Base-by-base conservation (phyloP, 2,113 vertebrate species). In the Hipposideros armiger region DNA sequence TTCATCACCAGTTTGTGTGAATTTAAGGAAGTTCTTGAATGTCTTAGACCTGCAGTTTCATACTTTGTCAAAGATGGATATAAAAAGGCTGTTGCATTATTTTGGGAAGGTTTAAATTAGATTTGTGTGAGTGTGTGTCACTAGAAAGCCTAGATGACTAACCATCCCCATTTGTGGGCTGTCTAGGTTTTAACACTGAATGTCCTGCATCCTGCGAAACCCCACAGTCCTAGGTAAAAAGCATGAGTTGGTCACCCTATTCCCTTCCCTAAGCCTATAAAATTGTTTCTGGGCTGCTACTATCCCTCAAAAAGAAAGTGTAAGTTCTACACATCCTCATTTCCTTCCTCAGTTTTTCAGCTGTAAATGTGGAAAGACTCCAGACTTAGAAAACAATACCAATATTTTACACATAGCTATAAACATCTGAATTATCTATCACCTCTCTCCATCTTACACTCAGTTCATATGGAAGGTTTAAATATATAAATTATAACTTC, bases 291-390 rank as follows among this genome's bases (percentile, higher is more conserved):
- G 22, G 11, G 28, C 32, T 83, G 64, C 78, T 82, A 45, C 32
- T 47, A 24, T n/a, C 69, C 40, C 32, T 77, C 66, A 32, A 93
- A 87, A 72, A 52, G 47, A 67, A 95, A 93, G 19, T 77, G 58
- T 64, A 62, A 82, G 52, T 90, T 86, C 85, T 81, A 81, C 81
- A 89, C 17, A 69, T 30, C 42, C 56, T 82, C 30, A 60, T 30
- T 96, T 93, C 94, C 94, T 96, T 76, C 81, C 86, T 91, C n/a
- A 74, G 54, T 76, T 77, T 52, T 89, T 67, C 93, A 77, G 77
- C 50, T 92, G 24, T 69, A 52, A 76, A 42, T 60, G 28, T 72
- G 80, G 72, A 85, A 92, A 74, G 40, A 62, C 52, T 62, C n/a
- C n/a, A 30, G 80, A 32, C 32, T 81, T 42, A 81, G 47, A 64